Evolutionary conservation across 1,140 invertebrate genomes (phyloP).

Genomic region (honey bee (Apis mellifera)): Amel_HAv3.1 CM009939.2:3538501-3539000

Average conservation of each 20-base stretch:
- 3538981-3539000: too few relatives aligned
- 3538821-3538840: slow-evolving; percentile 1
- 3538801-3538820: slow-evolving; percentile 18
- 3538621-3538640: slow-evolving; percentile 18
- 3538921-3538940: neutral
- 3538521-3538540: slow-evolving; percentile 51
- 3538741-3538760: slow-evolving; percentile 54
- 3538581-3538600: neutral
- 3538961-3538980: too few relatives aligned
- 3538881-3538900: neutral
- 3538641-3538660: slow-evolving; percentile 22
- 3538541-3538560: slow-evolving; percentile 40
- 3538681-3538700: slow-evolving; percentile 55
- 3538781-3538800: slow-evolving; percentile 38
- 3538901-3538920: neutral
- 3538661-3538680: slow-evolving; percentile 11
- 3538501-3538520: too few relatives aligned
- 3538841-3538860: neutral
- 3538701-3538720: slow-evolving; percentile 47
- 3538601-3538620: neutral
- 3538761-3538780: slow-evolving; percentile 5
- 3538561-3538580: slow-evolving; percentile 45
- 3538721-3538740: slow-evolving; percentile 53
- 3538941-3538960: too few relatives aligned
- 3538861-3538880: neutral